Percentiles rank a stretch among this genome's conserved stretches.
Conservation (phyloP, 2,113 vertebrate species). For the Numenius arquata region DNA sequence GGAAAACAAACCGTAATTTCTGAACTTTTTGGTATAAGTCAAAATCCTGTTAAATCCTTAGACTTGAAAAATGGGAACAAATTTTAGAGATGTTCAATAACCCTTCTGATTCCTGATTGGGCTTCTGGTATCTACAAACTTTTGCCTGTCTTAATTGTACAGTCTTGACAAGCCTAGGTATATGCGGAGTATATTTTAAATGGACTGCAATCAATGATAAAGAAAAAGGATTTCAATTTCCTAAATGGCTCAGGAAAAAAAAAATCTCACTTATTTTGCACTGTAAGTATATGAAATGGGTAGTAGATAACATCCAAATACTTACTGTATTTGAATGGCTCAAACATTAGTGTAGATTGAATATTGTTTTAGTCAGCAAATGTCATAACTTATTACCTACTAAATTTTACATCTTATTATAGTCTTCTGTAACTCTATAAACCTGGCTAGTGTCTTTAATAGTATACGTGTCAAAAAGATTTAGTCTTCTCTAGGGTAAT, state of each 20-base stretch:
- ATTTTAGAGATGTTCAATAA: constrained; percentile 45
- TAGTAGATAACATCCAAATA: constrained; percentile 59
- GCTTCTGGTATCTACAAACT: constrained; percentile 22
- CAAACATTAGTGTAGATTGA: constrained; percentile 54
- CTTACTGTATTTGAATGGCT: constrained; percentile 68
- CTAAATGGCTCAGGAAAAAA: constrained; percentile 77
- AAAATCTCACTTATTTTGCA: constrained; percentile 70
- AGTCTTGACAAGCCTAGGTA: constrained; percentile 61
- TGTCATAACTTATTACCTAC: constrained; percentile 72
- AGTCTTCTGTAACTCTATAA: constrained; percentile 56
- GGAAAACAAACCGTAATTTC: constrained; percentile 33
- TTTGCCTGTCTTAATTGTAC: constrained; percentile 55
- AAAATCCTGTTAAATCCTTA: constrained; percentile 51
- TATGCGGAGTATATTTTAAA: constrained; percentile 61
- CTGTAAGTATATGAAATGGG: constrained; percentile 61
- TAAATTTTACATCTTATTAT: constrained; percentile 63
- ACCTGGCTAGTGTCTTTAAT: constrained; percentile 50
- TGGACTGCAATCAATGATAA: constrained; percentile 17
- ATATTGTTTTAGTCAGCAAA: constrained; percentile 57
- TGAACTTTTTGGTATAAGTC: constrained; percentile 33
- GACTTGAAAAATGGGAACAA: constrained; percentile 55
- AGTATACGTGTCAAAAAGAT: constrained; percentile 53
- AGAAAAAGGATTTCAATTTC: constrained; percentile 61
- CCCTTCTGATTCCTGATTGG: constrained; percentile 13
- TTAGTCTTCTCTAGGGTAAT: constrained; percentile 62